Base-by-base conservation (phyloP, 1,140 invertebrate species). In the Saxidomus purpurata region DNA sequence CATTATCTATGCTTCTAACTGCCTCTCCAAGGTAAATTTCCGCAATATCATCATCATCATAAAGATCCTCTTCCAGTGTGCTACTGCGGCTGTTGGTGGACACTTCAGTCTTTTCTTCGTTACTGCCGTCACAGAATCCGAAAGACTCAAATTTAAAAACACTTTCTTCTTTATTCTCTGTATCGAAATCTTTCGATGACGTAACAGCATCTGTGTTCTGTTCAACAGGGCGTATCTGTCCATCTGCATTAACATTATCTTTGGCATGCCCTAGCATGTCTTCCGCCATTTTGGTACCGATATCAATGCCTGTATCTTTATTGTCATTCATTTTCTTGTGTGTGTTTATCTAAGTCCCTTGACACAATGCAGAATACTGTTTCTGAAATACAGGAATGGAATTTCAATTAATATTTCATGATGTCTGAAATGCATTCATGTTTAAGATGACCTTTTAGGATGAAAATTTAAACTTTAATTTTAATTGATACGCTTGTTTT, bases 21-120 rank as follows among this genome's bases (percentile, higher is more conserved):
- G 19, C 43, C 0, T 52, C 15, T 9, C 67, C 67, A 28, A 85
- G 49, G 38, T 69, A 74, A 6, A 85, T 85, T 38, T 85, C 83
- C 13, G 83, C 67, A 71, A 85, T 85, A 28, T 76, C 83, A 11
- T n/a, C 83, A 11, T n/a, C 25, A 19, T 76, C 83, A 40, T 74
- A 67, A 9, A 84, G 43, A 13, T 40, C 82, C n/a, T 69, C 36
- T 25, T 43, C 40, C 43, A 77, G 40, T 6, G 34, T 22, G 38
- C 38, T 25, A 63, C 25, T 28, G n/a, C n/a, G 6, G 1, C 15
- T 28, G 4, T 63, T 63, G 9, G 1, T 63, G 11, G 19, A 22
- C 25, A 1, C 3, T 25, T 63, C n/a, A 63, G 59, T 1, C 3
- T 63, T 63, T 28, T 63, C 25, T 63, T 28, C 25, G 28, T 63